These are phyloP conservation scores for Hestina assimilis DNA, from an alignment of 1,140 invertebrate species.

Conservation along the genomic window DNA sequence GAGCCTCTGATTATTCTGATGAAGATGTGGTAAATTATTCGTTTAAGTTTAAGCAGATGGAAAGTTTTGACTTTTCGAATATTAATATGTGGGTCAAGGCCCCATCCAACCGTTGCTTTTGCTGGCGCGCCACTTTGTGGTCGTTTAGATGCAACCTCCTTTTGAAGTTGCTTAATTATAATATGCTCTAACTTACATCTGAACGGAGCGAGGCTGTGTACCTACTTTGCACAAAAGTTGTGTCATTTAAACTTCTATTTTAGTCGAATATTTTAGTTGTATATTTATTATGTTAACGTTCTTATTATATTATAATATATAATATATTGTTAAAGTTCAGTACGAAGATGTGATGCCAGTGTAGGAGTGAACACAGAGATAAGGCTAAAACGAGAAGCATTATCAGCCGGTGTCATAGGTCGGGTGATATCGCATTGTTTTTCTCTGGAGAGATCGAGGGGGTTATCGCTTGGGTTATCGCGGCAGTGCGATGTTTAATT, in stretches of 20 bases:
- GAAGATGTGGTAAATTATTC: constrained; percentile 49
- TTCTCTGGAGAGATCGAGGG: constrained; percentile 28
- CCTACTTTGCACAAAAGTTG: background rate
- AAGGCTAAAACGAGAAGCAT: constrained; percentile 16
- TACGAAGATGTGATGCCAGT: background rate
- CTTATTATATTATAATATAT: background rate
- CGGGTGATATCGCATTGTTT: constrained; percentile 31
- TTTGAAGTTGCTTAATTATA: constrained; percentile 48
- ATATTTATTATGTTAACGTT: background rate
- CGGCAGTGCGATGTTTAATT: constrained; percentile 13
- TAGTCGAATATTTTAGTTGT: background rate
- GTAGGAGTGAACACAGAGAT: constrained; percentile 25
- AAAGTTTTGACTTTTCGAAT: constrained; percentile 59
- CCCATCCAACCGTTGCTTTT: constrained; percentile 24
- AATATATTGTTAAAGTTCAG: too few relatives aligned
- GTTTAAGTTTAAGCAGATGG: constrained; percentile 48
- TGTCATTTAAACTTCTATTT: background rate
- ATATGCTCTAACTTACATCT: constrained; percentile 28
- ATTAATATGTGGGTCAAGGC: constrained; percentile 63
- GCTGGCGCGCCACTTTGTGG: constrained; percentile 29
- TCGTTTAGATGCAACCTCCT: constrained; percentile 57
- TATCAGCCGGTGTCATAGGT: constrained; percentile 37
- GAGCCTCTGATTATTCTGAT: constrained; percentile 26
- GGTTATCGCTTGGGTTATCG: constrained; percentile 30
- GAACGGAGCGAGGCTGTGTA: background rate